A percentile compares a stretch with the other conserved stretches of the same genome.
Conservation (phyloP, 2,797 vertebrate genomes). For the Silurus lanzhouensis region DNA sequence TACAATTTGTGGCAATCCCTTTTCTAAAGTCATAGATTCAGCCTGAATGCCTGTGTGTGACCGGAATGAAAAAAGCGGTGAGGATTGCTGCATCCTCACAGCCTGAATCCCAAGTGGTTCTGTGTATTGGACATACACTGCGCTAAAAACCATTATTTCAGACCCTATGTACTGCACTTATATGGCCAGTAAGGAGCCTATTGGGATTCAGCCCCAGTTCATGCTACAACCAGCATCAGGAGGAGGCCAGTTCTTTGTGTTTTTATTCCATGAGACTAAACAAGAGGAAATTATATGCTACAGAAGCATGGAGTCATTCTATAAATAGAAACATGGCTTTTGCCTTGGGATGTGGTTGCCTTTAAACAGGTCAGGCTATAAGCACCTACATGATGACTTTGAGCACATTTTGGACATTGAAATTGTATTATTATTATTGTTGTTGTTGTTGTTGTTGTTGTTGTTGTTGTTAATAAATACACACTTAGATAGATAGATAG, state of each 20-base stretch:
- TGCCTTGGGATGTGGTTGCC: slow-evolving; percentile 67
- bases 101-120: slow-evolving; percentile 43
- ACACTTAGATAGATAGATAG: too few species aligned
- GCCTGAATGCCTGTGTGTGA: slow-evolving; percentile 45
- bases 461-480: too few species aligned
- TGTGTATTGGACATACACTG: slow-evolving; percentile 31
- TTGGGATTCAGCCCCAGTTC: neutral
- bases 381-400: slow-evolving; percentile 52
- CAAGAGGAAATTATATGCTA: slow-evolving; percentile 71
- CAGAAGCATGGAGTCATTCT: slow-evolving; percentile 63
- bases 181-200: slow-evolving; percentile 21
- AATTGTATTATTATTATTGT: too few species aligned
- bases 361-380: slow-evolving; percentile 72
- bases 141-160: slow-evolving; percentile 23
- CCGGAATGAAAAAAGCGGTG: slow-evolving; percentile 52
- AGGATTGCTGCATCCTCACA: slow-evolving; percentile 34
- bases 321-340: slow-evolving; percentile 72
- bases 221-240: slow-evolving; percentile 57
- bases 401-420: neutral
- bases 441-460: too few species aligned
- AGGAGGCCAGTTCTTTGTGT: slow-evolving; percentile 58
- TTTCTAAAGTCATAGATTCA: slow-evolving; percentile 22
- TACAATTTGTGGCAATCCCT: slow-evolving; percentile 28
- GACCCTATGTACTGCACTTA: slow-evolving; percentile 27
- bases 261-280: slow-evolving; percentile 70